These are phyloP conservation scores for Linnaemya tessellans DNA, from an alignment of 2,888 invertebrate genomes.

Conservation along the genomic window DNA sequence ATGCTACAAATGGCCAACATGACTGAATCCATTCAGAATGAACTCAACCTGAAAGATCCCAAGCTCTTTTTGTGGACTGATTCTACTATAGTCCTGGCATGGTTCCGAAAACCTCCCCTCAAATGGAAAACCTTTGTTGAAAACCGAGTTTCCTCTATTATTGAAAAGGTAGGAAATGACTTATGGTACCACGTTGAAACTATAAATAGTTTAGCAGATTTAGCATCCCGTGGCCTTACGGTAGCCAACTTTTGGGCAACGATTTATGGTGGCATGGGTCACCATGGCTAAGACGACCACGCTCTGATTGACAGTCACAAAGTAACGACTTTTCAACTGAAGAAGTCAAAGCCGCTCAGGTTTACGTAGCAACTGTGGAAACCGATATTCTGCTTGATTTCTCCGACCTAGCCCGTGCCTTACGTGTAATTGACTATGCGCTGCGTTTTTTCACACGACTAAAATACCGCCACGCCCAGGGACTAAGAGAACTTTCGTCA, in stretches of 20 bases:
- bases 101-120: background rate
- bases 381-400: background rate
- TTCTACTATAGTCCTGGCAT: conserved; percentile 2
- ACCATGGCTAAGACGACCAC: background rate
- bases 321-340: background rate
- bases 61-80: background rate
- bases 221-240: background rate
- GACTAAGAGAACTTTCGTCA: background rate
- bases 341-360: background rate
- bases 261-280: conserved; percentile 55
- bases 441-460: too few species aligned
- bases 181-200: conserved; percentile 1
- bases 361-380: background rate
- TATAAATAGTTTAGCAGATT: background rate
- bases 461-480: too few species aligned
- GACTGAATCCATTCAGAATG: background rate
- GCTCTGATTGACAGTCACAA: background rate
- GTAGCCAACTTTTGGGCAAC: background rate
- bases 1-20: background rate
- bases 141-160: background rate
- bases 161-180: too few species aligned
- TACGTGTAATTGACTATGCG: too few species aligned
- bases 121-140: conserved; percentile 3
- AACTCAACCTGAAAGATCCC: background rate
- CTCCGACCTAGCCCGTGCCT: background rate